Conservation (phyloP, 2,888 invertebrate species). For the Clusia tigrina region DNA sequence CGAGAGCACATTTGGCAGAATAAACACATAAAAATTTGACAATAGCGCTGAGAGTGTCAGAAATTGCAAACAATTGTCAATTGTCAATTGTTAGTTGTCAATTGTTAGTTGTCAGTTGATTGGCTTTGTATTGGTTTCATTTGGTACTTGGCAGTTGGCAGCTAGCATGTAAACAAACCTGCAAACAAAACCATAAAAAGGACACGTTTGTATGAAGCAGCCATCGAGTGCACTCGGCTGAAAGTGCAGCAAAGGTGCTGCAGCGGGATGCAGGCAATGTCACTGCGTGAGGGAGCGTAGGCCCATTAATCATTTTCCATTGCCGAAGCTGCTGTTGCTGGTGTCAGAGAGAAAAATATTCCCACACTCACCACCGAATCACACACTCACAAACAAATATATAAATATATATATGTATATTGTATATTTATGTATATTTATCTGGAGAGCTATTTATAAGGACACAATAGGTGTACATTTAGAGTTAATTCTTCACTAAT, state of each 20-base stretch:
- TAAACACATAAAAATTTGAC: constrained; percentile 4
- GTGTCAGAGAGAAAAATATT: constrained; percentile 1
- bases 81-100: not conserved
- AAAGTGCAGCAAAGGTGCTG: not conserved
- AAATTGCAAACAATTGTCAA: not conserved
- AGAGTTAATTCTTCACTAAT: too few relatives aligned
- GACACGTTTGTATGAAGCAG: not conserved
- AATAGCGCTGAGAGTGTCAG: not conserved
- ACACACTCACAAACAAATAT: not conserved
- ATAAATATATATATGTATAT: too few relatives aligned
- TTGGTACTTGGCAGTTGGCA: too few relatives aligned
- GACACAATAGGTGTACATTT: too few relatives aligned
- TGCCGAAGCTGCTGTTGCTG: not conserved
- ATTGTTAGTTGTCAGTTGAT: constrained; percentile 2
- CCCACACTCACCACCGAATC: not conserved
- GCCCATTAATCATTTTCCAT: constrained; percentile 3
- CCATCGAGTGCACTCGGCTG: not conserved
- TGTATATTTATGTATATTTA: too few relatives aligned
- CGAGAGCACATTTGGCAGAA: too few relatives aligned
- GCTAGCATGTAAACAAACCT: not conserved
- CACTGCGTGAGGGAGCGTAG: not conserved
- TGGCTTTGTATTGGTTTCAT: too few relatives aligned
- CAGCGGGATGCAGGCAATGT: constrained; percentile 3
- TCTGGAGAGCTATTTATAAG: too few relatives aligned
- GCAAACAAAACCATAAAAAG: not conserved